Evolutionary conservation across 2,888 invertebrate species (phyloP), one percentile per base, ranked within the genome.

Genomic region (Salticus scenicus): DNA sequence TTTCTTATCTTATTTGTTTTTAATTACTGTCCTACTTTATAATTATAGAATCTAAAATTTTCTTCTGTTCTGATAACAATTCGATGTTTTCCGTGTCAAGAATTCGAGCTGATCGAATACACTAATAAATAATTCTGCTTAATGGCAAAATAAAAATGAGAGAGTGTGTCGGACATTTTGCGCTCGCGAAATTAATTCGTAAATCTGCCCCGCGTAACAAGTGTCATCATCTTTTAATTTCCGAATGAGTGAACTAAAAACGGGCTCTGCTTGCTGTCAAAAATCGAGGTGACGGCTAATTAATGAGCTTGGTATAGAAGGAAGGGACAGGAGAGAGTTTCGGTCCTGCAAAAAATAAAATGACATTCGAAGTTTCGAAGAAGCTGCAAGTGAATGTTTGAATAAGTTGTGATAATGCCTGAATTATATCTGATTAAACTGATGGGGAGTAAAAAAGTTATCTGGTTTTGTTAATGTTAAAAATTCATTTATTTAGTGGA

Each of bases 181-280:
- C 77, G 76, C 42, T n/a, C 67, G 30, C 75, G 47, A 77, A 81
- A 84, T 84, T 84, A 84, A 84, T 84, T 71, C 77, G 67, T 57
- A 51, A 77, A 57, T 57, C 67, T 77, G 83, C 77, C 77, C 77
- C 73, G 41, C 77, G 67, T 73, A 77, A 77, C 83, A 77, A 84
- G 83, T 84, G 83, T 84, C 83, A 77, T 31, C 83, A 84, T 84
- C 83, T 77, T 84, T 57, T 84, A 84, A 84, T 77, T 84, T 84
- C 83, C 83, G 67, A 77, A 27, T 73, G 77, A 84, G 41, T 84
- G 82, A 76, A 72, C 83, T 77, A 84, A 84, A 84, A 84, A 84
- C 77, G 72, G 33, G 63, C 64, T 37, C 12, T 17, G 71, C 71
- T n/a, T 1, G 24, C 47, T 47, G 82, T 83, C 82, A 83, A 83